A percentile compares a stretch with the other conserved stretches of the same genome.
These are phyloP conservation scores for Peromyscus nudipes DNA, from an alignment of 2,797 vertebrate genomes.

Conservation along the genomic window DNA sequence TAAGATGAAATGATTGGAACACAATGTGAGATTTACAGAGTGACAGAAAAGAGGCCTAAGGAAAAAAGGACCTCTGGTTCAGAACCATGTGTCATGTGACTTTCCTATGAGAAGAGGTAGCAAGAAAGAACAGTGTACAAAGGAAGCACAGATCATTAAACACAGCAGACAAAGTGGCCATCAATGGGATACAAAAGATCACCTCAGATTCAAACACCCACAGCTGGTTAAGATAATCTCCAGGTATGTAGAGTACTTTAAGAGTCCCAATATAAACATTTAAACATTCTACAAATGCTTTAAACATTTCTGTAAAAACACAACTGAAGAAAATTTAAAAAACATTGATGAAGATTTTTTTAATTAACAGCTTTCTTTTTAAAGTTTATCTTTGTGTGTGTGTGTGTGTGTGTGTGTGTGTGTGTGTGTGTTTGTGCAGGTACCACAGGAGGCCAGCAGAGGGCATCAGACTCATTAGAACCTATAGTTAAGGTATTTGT, in stretches of 20 bases:
- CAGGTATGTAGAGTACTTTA: background rate
- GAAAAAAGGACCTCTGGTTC: background rate
- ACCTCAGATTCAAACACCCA: background rate
- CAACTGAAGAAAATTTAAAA: background rate
- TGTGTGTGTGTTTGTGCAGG: too few relatives aligned
- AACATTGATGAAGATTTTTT: background rate
- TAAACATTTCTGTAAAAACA: background rate
- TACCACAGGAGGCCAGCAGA: background rate
- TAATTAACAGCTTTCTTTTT: background rate
- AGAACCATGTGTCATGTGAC: background rate
- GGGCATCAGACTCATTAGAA: background rate
- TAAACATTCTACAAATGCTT: background rate
- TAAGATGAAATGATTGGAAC: background rate
- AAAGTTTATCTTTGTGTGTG: background rate
- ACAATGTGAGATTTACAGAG: background rate
- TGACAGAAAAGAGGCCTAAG: background rate
- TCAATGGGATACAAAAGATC: background rate
- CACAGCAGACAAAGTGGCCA: background rate
- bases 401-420: background rate
- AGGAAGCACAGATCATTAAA: background rate
- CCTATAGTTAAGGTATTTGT: background rate
- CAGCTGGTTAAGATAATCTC: background rate
- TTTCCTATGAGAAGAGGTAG: background rate
- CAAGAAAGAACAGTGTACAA: background rate
- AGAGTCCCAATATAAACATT: background rate